Evolutionary conservation across 2,797 vertebrate genomes (phyloP), one percentile per base, ranked within the genome.

Genomic region (Sebastolobus alascanus): DNA sequence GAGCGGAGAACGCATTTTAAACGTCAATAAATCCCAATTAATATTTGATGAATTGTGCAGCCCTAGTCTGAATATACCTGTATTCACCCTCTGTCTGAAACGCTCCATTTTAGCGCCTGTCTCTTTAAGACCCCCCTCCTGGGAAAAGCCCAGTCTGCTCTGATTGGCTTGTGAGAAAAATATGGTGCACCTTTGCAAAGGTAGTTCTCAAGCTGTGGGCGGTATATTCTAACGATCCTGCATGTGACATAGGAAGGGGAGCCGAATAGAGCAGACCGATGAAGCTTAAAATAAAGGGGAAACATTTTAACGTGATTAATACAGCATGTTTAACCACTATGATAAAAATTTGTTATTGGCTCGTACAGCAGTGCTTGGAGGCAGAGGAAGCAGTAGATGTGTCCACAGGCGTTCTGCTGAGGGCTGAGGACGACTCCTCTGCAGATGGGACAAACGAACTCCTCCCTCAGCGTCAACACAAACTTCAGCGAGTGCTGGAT

Each of bases 351-450:
- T 63, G 12, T 14, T 60, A 10, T 60, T 20, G 50, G 64, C 20
- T 73, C 97, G 92, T 94, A 98, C 97, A 96, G 94, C 78, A 97
- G 82, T 7, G 83, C 80, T 13, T 94, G 92, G 20, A 98, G 95
- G 79, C 97, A 99, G 76, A 93, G 94, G 86, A 96, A 95, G 89
- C 98, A 99, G 94, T 97, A 98, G 52, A 97, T 96, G 94, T 99
- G 98, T 50, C 98, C 98, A 1, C 98, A 99, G 80, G 96, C 96
- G 0, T 97, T 97, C 94, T 99, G 98, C 88, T 98, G 97, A 1
- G 98, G 97, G 86, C 97, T 97, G 82, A 90, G 95, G 18, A 98
- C 97, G 43, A 98, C 96, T 0, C 92, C 94, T 68, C 85, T 93
- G 75, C 97, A 99, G 84, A 93, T 87, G 35, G 97, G 94, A 18